phyloP scores from a whole-genome alignment of 2,113 vertebrate species.

The Climacteris rufus region DNA sequence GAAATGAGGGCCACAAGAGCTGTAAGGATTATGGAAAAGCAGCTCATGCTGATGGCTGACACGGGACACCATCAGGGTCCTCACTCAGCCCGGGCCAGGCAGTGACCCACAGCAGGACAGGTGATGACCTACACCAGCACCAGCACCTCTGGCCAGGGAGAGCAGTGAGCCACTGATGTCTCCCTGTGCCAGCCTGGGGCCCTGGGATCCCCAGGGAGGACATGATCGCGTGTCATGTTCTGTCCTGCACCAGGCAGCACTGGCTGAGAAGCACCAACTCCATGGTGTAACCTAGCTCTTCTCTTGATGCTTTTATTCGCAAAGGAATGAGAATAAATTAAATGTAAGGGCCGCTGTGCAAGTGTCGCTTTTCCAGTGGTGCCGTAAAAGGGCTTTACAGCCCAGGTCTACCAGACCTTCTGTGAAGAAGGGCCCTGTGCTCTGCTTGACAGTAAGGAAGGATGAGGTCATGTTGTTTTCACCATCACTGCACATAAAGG shows the following conservation, averaged over 20 bases:
- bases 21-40: neutral
- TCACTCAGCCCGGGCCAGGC: neutral
- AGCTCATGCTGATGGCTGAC: accelerated
- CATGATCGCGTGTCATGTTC: no score
- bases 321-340: neutral
- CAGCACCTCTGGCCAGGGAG: neutral
- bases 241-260: neutral
- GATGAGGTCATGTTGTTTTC: accelerated
- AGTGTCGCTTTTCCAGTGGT: neutral
- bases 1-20: accelerated
- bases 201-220: accelerated
- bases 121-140: neutral
- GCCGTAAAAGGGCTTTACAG: accelerated
- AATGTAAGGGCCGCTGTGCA: accelerated
- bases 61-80: accelerated
- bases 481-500: accelerated
- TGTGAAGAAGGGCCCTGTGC: neutral
- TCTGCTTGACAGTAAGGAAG: neutral
- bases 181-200: accelerated
- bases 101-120: no score
- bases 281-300: neutral
- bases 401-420: neutral
- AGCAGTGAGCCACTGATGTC: accelerated
- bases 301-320: neutral
- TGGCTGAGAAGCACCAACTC: neutral